Evolutionary conservation across 23 tunicate genomes (phyloP), one percentile per base, ranked within the genome.

Genomic region (Styela plicata): DNA sequence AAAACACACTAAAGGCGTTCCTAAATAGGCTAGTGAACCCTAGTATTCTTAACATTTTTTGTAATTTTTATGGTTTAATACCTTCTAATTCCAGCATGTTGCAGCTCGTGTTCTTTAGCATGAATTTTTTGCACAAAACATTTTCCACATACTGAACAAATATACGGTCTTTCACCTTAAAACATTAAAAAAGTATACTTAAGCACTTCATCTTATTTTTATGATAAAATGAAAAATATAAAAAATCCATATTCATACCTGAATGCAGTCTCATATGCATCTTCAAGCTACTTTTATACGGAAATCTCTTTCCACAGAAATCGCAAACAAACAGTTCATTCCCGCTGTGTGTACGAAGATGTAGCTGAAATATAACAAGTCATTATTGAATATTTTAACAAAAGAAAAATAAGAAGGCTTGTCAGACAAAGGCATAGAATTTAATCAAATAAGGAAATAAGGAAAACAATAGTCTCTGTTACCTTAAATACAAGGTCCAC

Each of bases 91-190:
- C 89, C 89, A 29, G 83, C 30, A 57, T 86, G 89, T 71, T 79
- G 89, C 7, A 83, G 57, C 36, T 86, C 89, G 33, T 86, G 89
- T 73, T 86, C 89, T 86, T 71, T 86, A 13, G 89, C 89, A 63
- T 86, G 89, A 0, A 86, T 86, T 74, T 86, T 86, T 64, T 86
- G 89, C 21, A 61, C 75, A 32, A 86, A 86, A 53, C 73, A 70
- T 44, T 86, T 86, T 16, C 89, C 89, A 70, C 89, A 86, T 1
- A 86, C 69, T 10, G 89, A 86, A 62, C 89, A 86, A 3, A 86
- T 80, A 52, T 70, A 86, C 32, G 84, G 70, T 63, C 80, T 86
- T 63, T 70, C 79, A 53, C 82, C 89, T 86, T 1, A 36, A 33
- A 73, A 74, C 3, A n/a, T n/a, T n/a, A n/a, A n/a, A n/a, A n/a